These are phyloP conservation scores for Archivesica marissinica DNA, from an alignment of 1,140 invertebrate species.

Conservation along the genomic window DNA sequence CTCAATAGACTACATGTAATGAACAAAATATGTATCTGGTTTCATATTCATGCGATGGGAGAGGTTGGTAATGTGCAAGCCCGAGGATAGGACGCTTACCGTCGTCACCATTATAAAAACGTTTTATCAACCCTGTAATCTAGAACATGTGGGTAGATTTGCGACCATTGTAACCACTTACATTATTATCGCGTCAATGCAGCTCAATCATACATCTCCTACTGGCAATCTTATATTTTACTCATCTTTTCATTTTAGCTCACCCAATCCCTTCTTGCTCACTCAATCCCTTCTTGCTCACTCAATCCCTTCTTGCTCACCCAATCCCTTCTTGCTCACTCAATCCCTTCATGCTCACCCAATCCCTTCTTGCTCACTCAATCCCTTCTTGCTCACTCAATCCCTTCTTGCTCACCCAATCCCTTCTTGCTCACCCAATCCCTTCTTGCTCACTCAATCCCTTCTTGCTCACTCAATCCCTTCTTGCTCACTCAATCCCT, in stretches of 20 bases:
- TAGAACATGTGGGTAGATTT: background rate
- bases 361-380: background rate
- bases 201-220: background rate
- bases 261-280: background rate
- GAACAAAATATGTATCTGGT: conserved; percentile 15
- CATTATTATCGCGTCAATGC: conserved; percentile 5
- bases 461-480: no score
- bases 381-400: no score
- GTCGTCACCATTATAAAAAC: background rate
- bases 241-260: no score
- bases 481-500: no score
- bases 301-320: background rate
- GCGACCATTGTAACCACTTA: background rate
- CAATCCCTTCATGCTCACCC: background rate
- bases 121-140: conserved; percentile 23
- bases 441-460: no score
- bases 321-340: background rate
- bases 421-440: no score
- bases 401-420: no score
- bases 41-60: background rate
- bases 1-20: conserved; percentile 22
- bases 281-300: background rate
- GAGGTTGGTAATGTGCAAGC: background rate
- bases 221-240: no score
- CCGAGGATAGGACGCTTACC: background rate